Conservation (phyloP, 1,140 invertebrate genomes). For the Rhyzopertha dominica region DNA sequence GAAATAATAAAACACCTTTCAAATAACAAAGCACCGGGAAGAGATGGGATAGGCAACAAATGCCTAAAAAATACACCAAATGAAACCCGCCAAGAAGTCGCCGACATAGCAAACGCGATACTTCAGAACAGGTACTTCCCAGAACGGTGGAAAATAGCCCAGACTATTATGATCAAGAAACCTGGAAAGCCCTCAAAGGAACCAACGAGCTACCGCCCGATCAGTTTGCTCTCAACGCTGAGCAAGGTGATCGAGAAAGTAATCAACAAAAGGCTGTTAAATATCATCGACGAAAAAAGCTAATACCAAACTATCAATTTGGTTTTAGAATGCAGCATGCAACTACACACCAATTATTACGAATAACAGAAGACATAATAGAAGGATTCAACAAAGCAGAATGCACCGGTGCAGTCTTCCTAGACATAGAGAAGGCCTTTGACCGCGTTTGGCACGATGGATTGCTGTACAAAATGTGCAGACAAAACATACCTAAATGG, state of each 20-base stretch:
- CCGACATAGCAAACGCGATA: no score
- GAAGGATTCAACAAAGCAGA: constrained; percentile 36
- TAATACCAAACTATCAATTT: constrained; percentile 37
- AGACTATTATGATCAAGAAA: constrained; percentile 17
- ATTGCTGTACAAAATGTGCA: constrained; percentile 28
- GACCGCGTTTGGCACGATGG: constrained; percentile 35
- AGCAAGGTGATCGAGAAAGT: constrained; percentile 35
- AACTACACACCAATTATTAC: constrained; percentile 38
- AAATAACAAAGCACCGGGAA: no score
- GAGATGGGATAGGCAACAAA: no score
- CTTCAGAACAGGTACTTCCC: no score
- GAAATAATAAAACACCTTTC: constrained; percentile 25
- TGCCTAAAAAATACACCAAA: no score
- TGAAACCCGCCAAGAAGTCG: no score
- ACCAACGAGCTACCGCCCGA: constrained; percentile 34
- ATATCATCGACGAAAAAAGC: constrained; percentile 24
- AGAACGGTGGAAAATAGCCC: constrained; percentile 14
- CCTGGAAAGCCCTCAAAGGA: constrained; percentile 11
- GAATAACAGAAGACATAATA: constrained; percentile 36
- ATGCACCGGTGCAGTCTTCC: constrained; percentile 21
- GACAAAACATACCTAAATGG: constrained; percentile 10
- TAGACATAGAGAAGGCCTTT: constrained; percentile 35
- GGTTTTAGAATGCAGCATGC: constrained; percentile 39
- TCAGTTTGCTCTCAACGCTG: constrained; percentile 29
- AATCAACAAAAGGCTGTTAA: constrained; percentile 3